A percentile compares a stretch with the other conserved stretches of the same genome.
These are phyloP conservation scores for Centruroides sculpturatus DNA, from an alignment of 1,140 invertebrate genomes.

Conservation along the genomic window DNA sequence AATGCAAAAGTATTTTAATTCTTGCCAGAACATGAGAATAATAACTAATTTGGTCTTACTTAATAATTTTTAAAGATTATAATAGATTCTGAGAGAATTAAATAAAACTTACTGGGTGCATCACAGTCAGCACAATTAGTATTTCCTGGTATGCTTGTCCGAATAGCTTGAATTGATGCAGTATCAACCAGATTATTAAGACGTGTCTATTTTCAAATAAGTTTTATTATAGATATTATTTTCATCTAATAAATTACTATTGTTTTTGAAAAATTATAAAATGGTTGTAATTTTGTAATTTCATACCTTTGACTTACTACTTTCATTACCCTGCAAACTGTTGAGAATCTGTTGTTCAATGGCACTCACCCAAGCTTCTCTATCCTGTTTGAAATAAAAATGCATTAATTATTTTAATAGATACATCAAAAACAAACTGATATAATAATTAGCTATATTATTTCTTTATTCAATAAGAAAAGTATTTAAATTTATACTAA, in stretches of 20 bases:
- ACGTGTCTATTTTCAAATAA: slow-evolving; percentile 28
- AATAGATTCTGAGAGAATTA: too few species aligned
- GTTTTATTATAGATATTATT: too few species aligned
- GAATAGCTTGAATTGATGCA: slow-evolving; percentile 43
- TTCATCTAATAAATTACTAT: too few species aligned
- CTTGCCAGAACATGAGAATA: too few species aligned
- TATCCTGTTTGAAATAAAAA: slow-evolving; percentile 36
- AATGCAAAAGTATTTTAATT: too few species aligned
- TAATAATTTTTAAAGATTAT: too few species aligned
- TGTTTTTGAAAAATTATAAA: too few species aligned
- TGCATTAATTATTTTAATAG: not conserved
- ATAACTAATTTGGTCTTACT: too few species aligned
- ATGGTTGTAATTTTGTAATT: too few species aligned
- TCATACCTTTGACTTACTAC: slow-evolving; percentile 45
- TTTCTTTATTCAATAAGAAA: not conserved
- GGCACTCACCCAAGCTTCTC: slow-evolving; percentile 90
- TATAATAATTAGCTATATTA: not conserved
- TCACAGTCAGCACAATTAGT: slow-evolving; percentile 84
- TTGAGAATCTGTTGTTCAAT: slow-evolving; percentile 91
- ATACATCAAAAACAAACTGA: not conserved
- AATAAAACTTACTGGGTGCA: slow-evolving; percentile 52
- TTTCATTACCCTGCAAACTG: slow-evolving; percentile 59
- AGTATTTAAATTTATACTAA: slow-evolving; percentile 19
- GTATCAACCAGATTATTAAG: slow-evolving; percentile 42
- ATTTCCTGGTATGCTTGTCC: slow-evolving; percentile 62